These are phyloP conservation scores for Halesus radiatus DNA, from an alignment of 1,140 invertebrate genomes.

Conservation along the genomic window DNA sequence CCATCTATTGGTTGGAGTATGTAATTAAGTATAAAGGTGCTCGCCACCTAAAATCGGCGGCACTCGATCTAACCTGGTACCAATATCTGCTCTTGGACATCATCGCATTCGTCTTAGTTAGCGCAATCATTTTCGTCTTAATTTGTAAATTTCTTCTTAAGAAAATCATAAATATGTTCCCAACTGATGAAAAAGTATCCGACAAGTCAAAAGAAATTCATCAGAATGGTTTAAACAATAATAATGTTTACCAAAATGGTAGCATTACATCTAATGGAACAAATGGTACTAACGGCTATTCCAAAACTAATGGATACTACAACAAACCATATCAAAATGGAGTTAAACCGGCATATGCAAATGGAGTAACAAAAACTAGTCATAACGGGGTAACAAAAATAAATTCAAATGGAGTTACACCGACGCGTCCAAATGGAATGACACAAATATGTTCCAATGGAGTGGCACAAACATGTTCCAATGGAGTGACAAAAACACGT, in stretches of 20 bases:
- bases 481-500: conserved; percentile 1
- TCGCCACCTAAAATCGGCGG: conserved; percentile 69
- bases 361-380: neutral
- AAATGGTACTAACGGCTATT: neutral
- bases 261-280: conserved; percentile 30
- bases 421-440: conserved; percentile 23
- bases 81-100: conserved; percentile 74
- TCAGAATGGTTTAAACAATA: conserved; percentile 44
- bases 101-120: conserved; percentile 56
- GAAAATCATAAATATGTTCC: conserved; percentile 20
- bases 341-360: conserved; percentile 5
- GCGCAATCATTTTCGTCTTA: neutral
- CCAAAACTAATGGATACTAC: conserved; percentile 43
- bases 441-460: conserved; percentile 18
- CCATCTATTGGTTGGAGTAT: conserved; percentile 72
- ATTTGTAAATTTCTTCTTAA: conserved; percentile 10
- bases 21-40: conserved; percentile 73
- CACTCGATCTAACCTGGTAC: conserved; percentile 70
- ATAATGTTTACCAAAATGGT: conserved; percentile 48
- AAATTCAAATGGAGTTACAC: too few species aligned
- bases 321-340: conserved; percentile 44
- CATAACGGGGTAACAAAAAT: too few species aligned
- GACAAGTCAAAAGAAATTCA: neutral
- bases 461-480: conserved; percentile 9
- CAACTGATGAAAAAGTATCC: neutral